Conservation (phyloP, 2,113 vertebrate species). For the Puntigrus tetrazona region DNA sequence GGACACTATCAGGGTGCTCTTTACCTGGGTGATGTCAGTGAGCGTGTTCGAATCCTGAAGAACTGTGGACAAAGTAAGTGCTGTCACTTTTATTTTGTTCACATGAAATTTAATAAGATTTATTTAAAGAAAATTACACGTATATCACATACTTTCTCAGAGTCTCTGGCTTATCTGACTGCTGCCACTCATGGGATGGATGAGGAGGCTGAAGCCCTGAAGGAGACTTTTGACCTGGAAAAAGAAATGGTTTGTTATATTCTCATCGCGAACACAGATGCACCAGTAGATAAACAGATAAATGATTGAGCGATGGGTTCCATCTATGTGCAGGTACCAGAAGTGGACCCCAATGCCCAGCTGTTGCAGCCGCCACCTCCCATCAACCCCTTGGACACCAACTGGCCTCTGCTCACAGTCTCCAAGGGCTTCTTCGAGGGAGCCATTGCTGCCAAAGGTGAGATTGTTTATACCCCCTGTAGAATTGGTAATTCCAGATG, state of each 20-base stretch:
- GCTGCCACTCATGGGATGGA: slow-evolving; percentile 95
- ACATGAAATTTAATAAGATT: background rate
- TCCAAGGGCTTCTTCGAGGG: slow-evolving; percentile 98
- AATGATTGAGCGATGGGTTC: background rate
- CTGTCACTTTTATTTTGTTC: background rate
- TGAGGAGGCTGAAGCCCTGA: slow-evolving; percentile 91
- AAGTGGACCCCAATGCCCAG: slow-evolving; percentile 87
- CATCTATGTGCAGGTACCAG: slow-evolving; percentile 80
- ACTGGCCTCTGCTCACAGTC: slow-evolving; percentile 94
- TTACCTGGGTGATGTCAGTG: slow-evolving; percentile 92
- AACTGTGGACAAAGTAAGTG: slow-evolving; percentile 96
- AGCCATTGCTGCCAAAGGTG: slow-evolving; percentile 88
- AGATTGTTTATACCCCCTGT: too few species aligned
- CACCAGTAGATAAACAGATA: background rate
- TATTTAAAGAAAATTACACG: background rate
- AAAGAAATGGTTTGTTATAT: slow-evolving; percentile 86
- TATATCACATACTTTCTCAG: slow-evolving; percentile 65
- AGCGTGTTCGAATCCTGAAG: slow-evolving; percentile 93
- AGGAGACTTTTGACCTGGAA: slow-evolving; percentile 91
- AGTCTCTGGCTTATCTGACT: slow-evolving; percentile 96
- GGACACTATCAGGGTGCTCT: slow-evolving; percentile 97
- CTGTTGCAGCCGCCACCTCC: slow-evolving; percentile 93
- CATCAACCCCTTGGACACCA: slow-evolving; percentile 96
- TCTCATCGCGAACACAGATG: background rate
- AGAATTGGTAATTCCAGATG: too few species aligned